Percentiles rank a stretch among this genome's conserved stretches.
phyloP scores from a whole-genome alignment of 2,113 vertebrate genomes.

The Zosterops lateralis region DNA sequence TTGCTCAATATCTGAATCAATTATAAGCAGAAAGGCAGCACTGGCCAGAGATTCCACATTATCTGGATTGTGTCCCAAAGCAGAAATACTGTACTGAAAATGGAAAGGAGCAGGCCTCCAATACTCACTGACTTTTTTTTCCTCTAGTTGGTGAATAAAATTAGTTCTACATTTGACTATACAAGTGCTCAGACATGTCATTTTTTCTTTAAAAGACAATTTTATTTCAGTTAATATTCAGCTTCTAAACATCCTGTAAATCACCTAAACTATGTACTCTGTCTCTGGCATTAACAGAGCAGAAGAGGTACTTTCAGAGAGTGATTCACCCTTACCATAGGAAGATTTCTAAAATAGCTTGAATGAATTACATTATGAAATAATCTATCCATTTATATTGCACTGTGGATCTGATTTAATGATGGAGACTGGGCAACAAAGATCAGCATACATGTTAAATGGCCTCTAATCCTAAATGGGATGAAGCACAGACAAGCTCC shows the following conservation, averaged over 20 bases:
- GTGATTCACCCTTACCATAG: not conserved
- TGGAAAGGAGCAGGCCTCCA: not conserved
- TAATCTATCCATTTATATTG: not conserved
- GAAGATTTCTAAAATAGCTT: not conserved
- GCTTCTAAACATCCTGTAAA: not conserved
- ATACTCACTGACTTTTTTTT: not conserved
- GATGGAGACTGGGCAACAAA: not conserved
- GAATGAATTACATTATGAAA: not conserved
- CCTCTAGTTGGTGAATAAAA: not conserved
- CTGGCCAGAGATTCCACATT: not conserved
- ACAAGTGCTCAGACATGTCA: not conserved
- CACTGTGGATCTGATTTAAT: not conserved
- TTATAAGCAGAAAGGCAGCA: not conserved
- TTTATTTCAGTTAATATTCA: not conserved
- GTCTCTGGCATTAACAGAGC: not conserved
- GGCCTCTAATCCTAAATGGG: not conserved
- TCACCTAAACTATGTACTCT: not conserved
- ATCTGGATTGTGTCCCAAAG: not conserved
- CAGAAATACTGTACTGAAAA: not conserved
- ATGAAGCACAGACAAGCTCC: not conserved
- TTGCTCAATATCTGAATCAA: not conserved
- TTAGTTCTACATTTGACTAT: not conserved
- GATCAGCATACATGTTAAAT: not conserved
- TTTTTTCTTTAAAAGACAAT: not conserved
- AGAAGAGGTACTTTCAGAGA: not conserved